These are phyloP conservation scores for Monomorium pharaonis DNA, from an alignment of 1,140 invertebrate species.

Conservation along the genomic window DNA sequence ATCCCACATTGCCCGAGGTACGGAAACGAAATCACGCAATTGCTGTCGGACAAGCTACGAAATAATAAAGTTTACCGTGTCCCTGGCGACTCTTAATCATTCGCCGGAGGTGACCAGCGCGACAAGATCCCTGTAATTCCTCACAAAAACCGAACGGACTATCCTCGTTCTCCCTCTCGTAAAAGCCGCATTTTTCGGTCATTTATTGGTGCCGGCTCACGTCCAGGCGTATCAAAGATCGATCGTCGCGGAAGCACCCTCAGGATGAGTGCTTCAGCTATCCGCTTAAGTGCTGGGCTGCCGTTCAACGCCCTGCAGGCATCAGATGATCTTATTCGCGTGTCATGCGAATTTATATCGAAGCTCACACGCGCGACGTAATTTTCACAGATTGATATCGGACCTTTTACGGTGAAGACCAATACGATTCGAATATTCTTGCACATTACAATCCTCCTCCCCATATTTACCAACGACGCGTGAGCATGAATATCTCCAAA, in stretches of 20 bases:
- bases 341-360: conserved; percentile 66
- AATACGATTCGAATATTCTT: conserved; percentile 13
- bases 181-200: conserved; percentile 29
- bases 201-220: conserved; percentile 38
- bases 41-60: conserved; percentile 27
- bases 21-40: conserved; percentile 41
- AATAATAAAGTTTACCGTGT: conserved; percentile 47
- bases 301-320: conserved; percentile 38
- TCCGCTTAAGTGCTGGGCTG: conserved; percentile 61
- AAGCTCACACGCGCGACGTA: conserved; percentile 60
- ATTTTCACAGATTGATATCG: conserved; percentile 62
- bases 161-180: not conserved
- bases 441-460: not conserved
- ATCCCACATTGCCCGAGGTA: not conserved
- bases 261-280: conserved; percentile 54
- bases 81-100: conserved; percentile 35
- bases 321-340: conserved; percentile 62
- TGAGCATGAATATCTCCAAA: not conserved
- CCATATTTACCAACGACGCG: not conserved
- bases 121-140: conserved; percentile 42
- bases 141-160: conserved; percentile 18
- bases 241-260: conserved; percentile 66
- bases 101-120: conserved; percentile 35
- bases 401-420: not conserved
- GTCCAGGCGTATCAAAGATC: conserved; percentile 43